Evolutionary conservation across 1,140 invertebrate species (phyloP), one percentile per base, ranked within the genome.

Genomic region (Diploscapter pachys): DNA sequence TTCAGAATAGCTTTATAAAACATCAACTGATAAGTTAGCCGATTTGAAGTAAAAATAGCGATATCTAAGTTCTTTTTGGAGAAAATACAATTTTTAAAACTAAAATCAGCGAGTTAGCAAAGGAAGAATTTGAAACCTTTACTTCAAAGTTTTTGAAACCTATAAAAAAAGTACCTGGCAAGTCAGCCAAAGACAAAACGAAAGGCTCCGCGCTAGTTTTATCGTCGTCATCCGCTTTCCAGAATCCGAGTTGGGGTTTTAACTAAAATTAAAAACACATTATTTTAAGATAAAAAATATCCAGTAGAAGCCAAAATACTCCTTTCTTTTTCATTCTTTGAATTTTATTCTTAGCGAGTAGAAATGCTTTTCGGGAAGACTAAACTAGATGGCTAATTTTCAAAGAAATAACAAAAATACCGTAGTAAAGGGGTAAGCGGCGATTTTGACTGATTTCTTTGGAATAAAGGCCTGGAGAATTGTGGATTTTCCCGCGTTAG

Each of bases 141-240:
- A 31, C 31, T 31, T 31, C 31, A 31, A 31, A 31, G 31, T 31
- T 31, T 31, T 31, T 31, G 31, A 31, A 31, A 31, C 31, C 31
- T 31, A 31, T 31, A 31, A 31, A 31, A 31, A 31, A 31, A 31
- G 31, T 64, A 73, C 74, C 95, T 51, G 95, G 95, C 66, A 98
- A 88, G 89, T 98, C 95, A 3, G 95, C 94, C 79, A 96, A 88
- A 0, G 91, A 90, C 62, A 97, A 93, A 83, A 90, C 79, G 63
- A 85, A 85, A 4, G 64, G 48, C 4, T 67, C 11, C 6, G 76
- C 73, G 48, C 48, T 64, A 51, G 54, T 4, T 5, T 63, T 65
- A 8, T 57, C n/a, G 8, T 57, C n/a, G 3, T 62, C 75, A 56
- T 55, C 54, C 57, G 8, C 51, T 80, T 64, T 63, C 9, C 62